These are phyloP conservation scores for Ceryle rudis DNA, from an alignment of 2,797 vertebrate genomes.

Conservation along the genomic window DNA sequence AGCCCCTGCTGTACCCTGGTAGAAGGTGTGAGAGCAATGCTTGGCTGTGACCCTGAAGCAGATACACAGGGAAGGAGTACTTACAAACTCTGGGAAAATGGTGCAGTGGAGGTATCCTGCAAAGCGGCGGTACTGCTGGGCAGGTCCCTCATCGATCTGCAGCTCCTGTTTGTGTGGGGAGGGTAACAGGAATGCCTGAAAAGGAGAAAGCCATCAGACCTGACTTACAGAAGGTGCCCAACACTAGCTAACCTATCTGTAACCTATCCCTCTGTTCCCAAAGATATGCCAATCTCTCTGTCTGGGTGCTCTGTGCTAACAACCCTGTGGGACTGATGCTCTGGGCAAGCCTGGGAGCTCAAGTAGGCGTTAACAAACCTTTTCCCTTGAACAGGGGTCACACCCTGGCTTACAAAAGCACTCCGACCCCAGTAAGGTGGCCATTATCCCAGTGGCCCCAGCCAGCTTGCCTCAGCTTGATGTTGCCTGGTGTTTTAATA, in stretches of 20 bases:
- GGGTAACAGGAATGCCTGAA: conserved; percentile 83
- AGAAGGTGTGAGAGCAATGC: background rate
- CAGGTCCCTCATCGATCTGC: conserved; percentile 79
- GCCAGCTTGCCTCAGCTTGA: background rate
- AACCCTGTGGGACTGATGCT: background rate
- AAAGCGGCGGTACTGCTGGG: conserved; percentile 83
- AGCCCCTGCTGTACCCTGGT: background rate
- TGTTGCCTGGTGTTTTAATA: background rate
- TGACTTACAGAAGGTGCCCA: background rate
- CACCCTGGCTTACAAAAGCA: background rate
- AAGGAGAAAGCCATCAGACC: background rate
- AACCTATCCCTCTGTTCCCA: background rate
- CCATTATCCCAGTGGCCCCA: background rate
- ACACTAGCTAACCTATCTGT: background rate
- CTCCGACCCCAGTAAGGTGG: background rate
- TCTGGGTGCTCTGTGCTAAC: background rate
- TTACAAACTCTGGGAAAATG: conserved; percentile 89
- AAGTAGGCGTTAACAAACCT: background rate
- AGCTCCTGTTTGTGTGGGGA: conserved; percentile 83
- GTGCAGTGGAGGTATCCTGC: conserved; percentile 78
- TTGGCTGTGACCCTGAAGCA: background rate
- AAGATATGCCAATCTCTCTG: background rate
- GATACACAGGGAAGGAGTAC: conserved; percentile 50
- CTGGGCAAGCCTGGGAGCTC: background rate
- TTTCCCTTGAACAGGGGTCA: background rate